A percentile compares a stretch with the other conserved stretches of the same genome.
Evolutionary conservation across 2,113 vertebrate genomes (phyloP).

Genomic region (Serinus canaria): DNA sequence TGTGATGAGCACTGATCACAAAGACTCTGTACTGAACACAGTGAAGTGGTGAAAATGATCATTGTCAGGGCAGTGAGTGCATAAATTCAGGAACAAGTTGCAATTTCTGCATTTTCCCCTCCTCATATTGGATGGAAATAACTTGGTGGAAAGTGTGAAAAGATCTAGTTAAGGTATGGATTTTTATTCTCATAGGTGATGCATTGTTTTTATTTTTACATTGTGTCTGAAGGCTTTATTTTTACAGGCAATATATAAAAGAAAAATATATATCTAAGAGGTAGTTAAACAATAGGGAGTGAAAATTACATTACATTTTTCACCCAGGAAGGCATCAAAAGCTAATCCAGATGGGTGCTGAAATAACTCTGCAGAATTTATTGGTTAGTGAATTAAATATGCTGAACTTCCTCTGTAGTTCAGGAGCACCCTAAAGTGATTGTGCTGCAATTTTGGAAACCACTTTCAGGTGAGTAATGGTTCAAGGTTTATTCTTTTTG

Average conservation of each 20-base stretch:
- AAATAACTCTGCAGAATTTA: background rate
- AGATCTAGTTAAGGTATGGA: background rate
- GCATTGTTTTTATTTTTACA: background rate
- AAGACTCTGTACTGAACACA: background rate
- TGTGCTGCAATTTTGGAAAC: background rate
- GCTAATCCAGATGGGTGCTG: background rate
- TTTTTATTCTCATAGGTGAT: background rate
- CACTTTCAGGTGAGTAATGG: background rate
- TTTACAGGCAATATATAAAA: background rate
- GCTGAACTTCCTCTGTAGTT: background rate
- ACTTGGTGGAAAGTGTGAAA: background rate
- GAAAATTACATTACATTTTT: background rate
- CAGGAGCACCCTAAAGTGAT: background rate
- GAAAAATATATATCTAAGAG: background rate
- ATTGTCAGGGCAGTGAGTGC: background rate
- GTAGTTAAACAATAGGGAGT: background rate
- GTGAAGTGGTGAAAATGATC: background rate
- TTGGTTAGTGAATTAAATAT: background rate
- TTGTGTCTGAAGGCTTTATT: background rate
- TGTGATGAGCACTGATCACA: background rate
- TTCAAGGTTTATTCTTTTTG: background rate
- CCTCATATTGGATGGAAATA: background rate
- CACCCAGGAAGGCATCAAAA: background rate
- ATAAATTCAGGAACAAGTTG: background rate
- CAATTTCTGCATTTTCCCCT: background rate